Base-by-base conservation (phyloP, 2,888 invertebrate genomes). In the Acanthococcus lagerstroemiae region DNA sequence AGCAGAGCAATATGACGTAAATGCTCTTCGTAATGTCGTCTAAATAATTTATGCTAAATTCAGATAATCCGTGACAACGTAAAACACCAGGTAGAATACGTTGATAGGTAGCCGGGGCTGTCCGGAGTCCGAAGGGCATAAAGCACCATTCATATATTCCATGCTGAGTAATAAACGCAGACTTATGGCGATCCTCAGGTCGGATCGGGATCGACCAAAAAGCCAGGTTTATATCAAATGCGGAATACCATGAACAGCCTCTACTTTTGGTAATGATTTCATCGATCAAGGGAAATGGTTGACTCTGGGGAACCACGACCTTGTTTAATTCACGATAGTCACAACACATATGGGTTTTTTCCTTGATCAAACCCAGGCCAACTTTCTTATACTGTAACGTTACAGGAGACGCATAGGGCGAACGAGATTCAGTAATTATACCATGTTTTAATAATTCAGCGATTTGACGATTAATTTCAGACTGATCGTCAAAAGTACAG, bases 141-240 rank as follows among this genome's bases (percentile, higher is more conserved):
- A 6, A 21, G 4, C 26, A 9, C 55, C 55, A 55, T 9, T 55
- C 12, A 25, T 55, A 55, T 21, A 45, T 44, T 15, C 65, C 65
- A 4, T 54, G 6, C 26, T 63, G 65, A 4, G 65, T 63, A n/a
- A 63, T 24, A 55, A 63, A 63, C 2, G 65, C 65, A 37, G 65
- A 55, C 30, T 63, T 63, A 21, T 46, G 27, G 15, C 61, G 24
- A 19, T 63, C 63, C 30, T 63, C 54, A 27, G 7, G 25, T 26
- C 63, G 15, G 4, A 55, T 9, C 12, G 56, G 56, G 15, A 65
- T 65, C 17, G 74, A 73, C 74, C 75, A 75, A 69, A 76, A 76
- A 30, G 74, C 75, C 12, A 74, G 74, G 67, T 75, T 75, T 65
- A 75, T 72, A 52, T 75, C 75, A 0, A 75, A 50, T n/a, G 72